phyloP scores from a whole-genome alignment of 2,888 invertebrate genomes.

The Podotricha telesiphe region DNA sequence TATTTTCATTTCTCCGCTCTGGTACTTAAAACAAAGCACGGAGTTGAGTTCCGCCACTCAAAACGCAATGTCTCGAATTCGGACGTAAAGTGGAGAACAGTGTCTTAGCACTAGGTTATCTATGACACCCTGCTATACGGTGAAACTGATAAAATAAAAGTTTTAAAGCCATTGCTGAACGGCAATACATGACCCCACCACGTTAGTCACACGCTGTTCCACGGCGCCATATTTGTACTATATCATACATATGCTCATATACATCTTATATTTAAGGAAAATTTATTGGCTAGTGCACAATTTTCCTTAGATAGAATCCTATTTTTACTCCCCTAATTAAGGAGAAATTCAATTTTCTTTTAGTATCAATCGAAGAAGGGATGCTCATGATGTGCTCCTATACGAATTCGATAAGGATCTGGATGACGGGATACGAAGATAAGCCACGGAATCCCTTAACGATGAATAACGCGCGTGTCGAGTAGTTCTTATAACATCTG shows the following conservation, averaged over 20 bases:
- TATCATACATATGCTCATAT: neutral
- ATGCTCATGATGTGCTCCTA: slow-evolving; percentile 11
- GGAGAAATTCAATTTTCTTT: slow-evolving; percentile 2
- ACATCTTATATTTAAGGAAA: neutral
- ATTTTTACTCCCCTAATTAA: neutral
- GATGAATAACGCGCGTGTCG: slow-evolving; percentile 20
- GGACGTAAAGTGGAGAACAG: too few species aligned
- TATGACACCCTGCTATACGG: too few species aligned
- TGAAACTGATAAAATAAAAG: too few species aligned
- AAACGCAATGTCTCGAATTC: too few species aligned
- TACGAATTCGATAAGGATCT: slow-evolving; percentile 22
- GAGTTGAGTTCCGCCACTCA: too few species aligned
- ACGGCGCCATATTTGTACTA: neutral
- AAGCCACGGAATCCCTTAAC: slow-evolving; percentile 25
- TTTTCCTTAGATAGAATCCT: neutral
- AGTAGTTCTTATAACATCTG: neutral
- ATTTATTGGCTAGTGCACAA: neutral
- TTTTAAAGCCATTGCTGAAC: too few species aligned
- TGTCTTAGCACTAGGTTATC: too few species aligned
- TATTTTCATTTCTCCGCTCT: too few species aligned
- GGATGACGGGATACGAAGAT: slow-evolving; percentile 16
- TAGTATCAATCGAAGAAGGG: neutral
- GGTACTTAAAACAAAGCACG: too few species aligned
- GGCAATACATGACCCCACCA: too few species aligned
- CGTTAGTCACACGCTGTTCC: too few species aligned